Evolutionary conservation across 2,888 invertebrate species (phyloP), one percentile per base, ranked within the genome.

Genomic region (Pyrochroa serraticornis): DNA sequence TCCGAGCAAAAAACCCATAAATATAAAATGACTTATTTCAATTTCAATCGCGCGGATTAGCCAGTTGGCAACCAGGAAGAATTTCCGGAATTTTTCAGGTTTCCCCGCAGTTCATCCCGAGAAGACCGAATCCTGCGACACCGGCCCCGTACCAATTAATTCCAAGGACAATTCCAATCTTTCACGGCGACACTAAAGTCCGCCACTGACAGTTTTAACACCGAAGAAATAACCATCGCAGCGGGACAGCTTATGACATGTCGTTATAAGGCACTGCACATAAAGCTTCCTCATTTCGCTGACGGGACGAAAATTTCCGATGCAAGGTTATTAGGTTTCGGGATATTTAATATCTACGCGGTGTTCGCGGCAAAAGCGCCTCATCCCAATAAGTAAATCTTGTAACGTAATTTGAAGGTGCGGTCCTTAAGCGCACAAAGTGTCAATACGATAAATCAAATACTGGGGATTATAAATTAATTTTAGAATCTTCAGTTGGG

Each of bases 61-160:
- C 37, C 55, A 42, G 55, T 38, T 48, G 48, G 43, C 39, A 48
- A 43, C 22, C 50, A 43, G 32, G 10, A 36, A 43, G 37, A 48
- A 52, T 44, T 30, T 33, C 8, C 7, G 35, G 48, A 54, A 46
- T 54, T 37, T 36, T 13, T 14, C 7, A 9, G 8, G 41, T 46
- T 47, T 33, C 22, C 22, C 32, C n/a, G 41, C 39, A 35, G 46
- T 36, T 42, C 30, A 14, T 14, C 10, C n/a, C 31, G 32, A 34
- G 13, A 38, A 46, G 41, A 42, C 43, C 47, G 33, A 41, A 55
- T 58, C 56, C 32, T 42, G 51, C 58, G 31, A 56, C 61, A 61
- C 51, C n/a, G n/a, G n/a, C n/a, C n/a, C n/a, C n/a, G n/a, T n/a
- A 43, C 37, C 54, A 58, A 64, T 64, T 61, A 64, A 64, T 64